phyloP scores from a whole-genome alignment of 2,797 vertebrate species.

The Sebastes baramenuke region DNA sequence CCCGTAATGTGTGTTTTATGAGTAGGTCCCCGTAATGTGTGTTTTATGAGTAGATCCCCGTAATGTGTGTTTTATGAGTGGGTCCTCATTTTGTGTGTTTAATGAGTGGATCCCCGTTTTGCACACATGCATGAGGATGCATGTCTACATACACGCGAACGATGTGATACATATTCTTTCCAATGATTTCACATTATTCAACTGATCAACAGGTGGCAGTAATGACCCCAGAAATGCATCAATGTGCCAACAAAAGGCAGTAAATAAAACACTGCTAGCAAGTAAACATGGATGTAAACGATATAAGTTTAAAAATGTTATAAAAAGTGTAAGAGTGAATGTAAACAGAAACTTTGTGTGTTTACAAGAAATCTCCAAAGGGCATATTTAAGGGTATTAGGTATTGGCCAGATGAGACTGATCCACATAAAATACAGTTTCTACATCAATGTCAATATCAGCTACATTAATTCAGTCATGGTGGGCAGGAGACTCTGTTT shows the following conservation, averaged over 20 bases:
- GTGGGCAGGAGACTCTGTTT: not conserved
- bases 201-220: not conserved
- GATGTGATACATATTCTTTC: not conserved
- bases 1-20: not conserved
- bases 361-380: too few species aligned
- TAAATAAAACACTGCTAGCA: not conserved
- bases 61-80: not conserved
- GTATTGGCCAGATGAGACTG: too few species aligned
- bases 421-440: too few species aligned
- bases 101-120: not conserved
- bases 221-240: not conserved
- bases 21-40: rapidly evolving
- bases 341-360: too few species aligned
- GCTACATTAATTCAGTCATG: too few species aligned
- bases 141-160: not conserved
- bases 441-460: too few species aligned
- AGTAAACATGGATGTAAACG: not conserved
- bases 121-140: not conserved
- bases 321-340: too few species aligned
- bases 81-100: not conserved
- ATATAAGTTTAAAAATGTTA: not conserved
- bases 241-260: not conserved
- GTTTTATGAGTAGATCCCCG: not conserved
- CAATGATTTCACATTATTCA: not conserved
- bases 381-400: too few species aligned